Evolutionary conservation across 92 coral and sea anemone species (phyloP).

Genomic region (Epizoanthus fatuus): DNA sequence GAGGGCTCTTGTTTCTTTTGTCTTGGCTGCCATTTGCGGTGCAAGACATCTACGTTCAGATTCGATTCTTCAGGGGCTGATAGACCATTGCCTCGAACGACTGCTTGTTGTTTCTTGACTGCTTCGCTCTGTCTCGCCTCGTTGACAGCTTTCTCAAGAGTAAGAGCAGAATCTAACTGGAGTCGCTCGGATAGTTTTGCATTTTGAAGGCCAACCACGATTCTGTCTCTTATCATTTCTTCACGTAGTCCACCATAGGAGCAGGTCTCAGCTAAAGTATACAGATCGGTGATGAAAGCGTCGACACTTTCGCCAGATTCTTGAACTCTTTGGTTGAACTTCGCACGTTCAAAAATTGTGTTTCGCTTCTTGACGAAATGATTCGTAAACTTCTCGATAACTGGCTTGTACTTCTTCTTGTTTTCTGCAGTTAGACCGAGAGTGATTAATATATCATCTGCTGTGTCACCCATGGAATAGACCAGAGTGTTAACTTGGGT

Average conservation of each 20-base stretch:
- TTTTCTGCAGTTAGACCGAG: slow-evolving; percentile 5
- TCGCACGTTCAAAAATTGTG: not conserved
- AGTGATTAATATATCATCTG: slow-evolving; percentile 6
- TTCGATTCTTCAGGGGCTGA: slow-evolving; percentile 30
- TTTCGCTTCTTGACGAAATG: slow-evolving; percentile 13
- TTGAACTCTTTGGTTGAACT: slow-evolving; percentile 10
- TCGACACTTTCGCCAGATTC: slow-evolving; percentile 6
- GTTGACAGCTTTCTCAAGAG: slow-evolving; percentile 16
- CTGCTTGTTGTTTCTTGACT: slow-evolving; percentile 8
- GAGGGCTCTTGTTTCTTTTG: slow-evolving; percentile 32
- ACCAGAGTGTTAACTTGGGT: slow-evolving; percentile 14
- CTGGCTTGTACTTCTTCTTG: slow-evolving; percentile 11
- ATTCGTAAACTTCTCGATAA: slow-evolving; percentile 7
- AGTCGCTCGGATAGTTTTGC: slow-evolving; percentile 10
- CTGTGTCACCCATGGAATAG: slow-evolving; percentile 3
- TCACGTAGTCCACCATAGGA: slow-evolving; percentile 8
- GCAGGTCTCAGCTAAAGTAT: slow-evolving; percentile 16
- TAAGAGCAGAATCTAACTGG: slow-evolving; percentile 15
- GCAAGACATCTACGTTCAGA: slow-evolving; percentile 32
- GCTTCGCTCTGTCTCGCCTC: slow-evolving; percentile 16
- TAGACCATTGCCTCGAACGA: slow-evolving; percentile 23
- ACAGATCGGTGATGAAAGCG: slow-evolving; percentile 10
- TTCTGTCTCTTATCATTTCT: slow-evolving; percentile 8
- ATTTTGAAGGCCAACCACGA: slow-evolving; percentile 19
- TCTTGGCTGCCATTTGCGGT: slow-evolving; percentile 35